These are phyloP conservation scores for Cnemophilus loriae DNA, from an alignment of 2,113 vertebrate genomes.

Conservation along the genomic window DNA sequence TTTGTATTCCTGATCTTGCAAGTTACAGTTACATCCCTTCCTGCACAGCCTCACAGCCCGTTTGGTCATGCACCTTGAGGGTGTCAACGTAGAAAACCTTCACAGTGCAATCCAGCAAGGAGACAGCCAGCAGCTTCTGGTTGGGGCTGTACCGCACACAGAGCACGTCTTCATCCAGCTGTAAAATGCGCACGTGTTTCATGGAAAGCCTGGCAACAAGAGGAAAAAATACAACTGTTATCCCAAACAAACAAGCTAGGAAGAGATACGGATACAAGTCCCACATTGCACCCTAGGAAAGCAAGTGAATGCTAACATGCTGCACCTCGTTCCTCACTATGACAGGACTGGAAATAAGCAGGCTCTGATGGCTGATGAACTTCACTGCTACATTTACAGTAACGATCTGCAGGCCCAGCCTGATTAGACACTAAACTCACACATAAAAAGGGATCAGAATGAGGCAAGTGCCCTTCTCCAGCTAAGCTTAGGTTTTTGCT, in stretches of 20 bases:
- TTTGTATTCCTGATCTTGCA: neutral
- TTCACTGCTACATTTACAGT: neutral
- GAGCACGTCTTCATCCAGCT: slow-evolving; percentile 92
- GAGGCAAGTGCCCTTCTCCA: neutral
- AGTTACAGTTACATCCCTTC: neutral
- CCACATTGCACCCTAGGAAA: neutral
- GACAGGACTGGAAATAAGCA: neutral
- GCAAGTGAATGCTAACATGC: neutral
- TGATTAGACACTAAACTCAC: neutral
- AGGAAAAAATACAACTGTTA: neutral
- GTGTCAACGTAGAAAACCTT: slow-evolving; percentile 93
- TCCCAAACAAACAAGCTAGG: neutral
- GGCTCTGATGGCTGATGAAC: neutral
- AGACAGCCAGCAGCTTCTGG: slow-evolving; percentile 86
- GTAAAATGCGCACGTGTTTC: slow-evolving; percentile 84
- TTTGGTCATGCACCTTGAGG: slow-evolving; percentile 78
- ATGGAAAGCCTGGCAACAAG: slow-evolving; percentile 77
- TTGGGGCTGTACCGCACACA: slow-evolving; percentile 88
- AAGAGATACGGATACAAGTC: neutral
- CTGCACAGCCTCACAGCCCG: neutral
- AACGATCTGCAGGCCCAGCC: neutral
- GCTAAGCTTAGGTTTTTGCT: neutral
- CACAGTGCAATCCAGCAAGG: slow-evolving; percentile 91
- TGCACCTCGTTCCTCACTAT: neutral
- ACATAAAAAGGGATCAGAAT: neutral